Evolutionary conservation across 2,888 invertebrate genomes (phyloP).

Genomic region (Lithophane socia): DNA sequence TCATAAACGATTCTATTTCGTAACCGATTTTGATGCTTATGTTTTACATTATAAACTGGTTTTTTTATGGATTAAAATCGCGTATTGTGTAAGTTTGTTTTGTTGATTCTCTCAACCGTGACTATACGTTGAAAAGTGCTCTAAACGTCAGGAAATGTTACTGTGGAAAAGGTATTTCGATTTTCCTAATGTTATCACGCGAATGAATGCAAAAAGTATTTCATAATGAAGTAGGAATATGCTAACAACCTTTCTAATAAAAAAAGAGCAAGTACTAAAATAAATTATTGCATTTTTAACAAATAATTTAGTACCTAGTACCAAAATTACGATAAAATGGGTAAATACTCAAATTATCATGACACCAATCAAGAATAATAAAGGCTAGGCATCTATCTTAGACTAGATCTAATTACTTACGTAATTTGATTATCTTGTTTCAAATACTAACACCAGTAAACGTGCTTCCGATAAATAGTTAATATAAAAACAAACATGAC

Average conservation of each 20-base stretch:
- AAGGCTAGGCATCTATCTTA: neutral
- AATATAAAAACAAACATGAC: conserved; percentile 1
- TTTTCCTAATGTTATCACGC: conserved; percentile 40
- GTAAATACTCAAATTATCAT: no score
- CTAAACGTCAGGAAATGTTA: conserved; percentile 52
- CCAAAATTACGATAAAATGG: no score
- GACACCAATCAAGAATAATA: neutral
- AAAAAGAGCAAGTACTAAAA: neutral
- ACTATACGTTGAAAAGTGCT: conserved; percentile 24
- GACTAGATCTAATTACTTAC: neutral
- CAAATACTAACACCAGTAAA: neutral
- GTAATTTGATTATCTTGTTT: neutral
- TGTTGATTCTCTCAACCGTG: conserved; percentile 32
- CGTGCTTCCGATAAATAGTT: neutral
- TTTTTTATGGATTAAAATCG: conserved; percentile 14
- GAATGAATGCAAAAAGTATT: conserved; percentile 14
- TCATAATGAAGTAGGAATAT: conserved; percentile 23
- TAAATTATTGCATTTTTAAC: no score
- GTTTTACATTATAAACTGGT: conserved; percentile 15
- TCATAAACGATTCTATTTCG: conserved; percentile 10
- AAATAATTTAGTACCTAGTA: neutral
- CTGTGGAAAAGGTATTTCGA: conserved; percentile 16
- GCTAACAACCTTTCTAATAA: conserved; percentile 20
- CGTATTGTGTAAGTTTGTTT: conserved; percentile 33
- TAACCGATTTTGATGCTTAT: conserved; percentile 18